Percentiles rank a stretch among this genome's conserved stretches.
These are phyloP conservation scores for Spongilla lacustris DNA, from an alignment of 37 sponge, comb jelly and placozoan genomes.

Conservation along the genomic window DNA sequence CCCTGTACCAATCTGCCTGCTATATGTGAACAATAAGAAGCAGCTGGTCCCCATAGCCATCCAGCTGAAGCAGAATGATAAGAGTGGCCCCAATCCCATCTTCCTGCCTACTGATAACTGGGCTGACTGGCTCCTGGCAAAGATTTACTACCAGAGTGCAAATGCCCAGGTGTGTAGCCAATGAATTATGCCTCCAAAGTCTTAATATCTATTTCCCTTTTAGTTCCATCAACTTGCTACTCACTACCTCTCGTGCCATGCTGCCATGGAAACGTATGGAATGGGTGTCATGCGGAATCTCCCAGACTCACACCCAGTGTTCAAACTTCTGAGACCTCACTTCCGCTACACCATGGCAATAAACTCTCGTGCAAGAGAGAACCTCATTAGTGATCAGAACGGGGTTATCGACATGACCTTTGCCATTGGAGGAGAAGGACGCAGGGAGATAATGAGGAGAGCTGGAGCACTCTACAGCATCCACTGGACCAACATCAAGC, in stretches of 20 bases:
- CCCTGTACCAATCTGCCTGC: slow-evolving; percentile 61
- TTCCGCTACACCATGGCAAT: slow-evolving; percentile 73
- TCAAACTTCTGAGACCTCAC: slow-evolving; percentile 65
- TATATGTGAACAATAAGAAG: slow-evolving; percentile 41
- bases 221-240: slow-evolving; percentile 61
- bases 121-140: slow-evolving; percentile 77
- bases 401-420: slow-evolving; percentile 50
- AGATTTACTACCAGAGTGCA: slow-evolving; percentile 65
- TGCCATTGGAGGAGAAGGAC: slow-evolving; percentile 61
- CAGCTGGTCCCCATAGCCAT: slow-evolving; percentile 75
- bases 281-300: slow-evolving; percentile 65
- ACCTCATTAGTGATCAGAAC: slow-evolving; percentile 31
- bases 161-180: slow-evolving; percentile 46
- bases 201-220: background rate
- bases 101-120: slow-evolving; percentile 67
- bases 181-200: slow-evolving; percentile 11
- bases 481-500: slow-evolving; percentile 25
- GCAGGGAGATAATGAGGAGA: slow-evolving; percentile 1
- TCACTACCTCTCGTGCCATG: slow-evolving; percentile 66
- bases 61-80: slow-evolving; percentile 59
- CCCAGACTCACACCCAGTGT: slow-evolving; percentile 70
- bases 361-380: slow-evolving; percentile 49
- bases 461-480: slow-evolving; percentile 16
- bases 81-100: slow-evolving; percentile 54
- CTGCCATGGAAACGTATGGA: slow-evolving; percentile 71